Evolutionary conservation across 1,140 invertebrate species (phyloP).

Genomic region (Drosophila insularis): DNA sequence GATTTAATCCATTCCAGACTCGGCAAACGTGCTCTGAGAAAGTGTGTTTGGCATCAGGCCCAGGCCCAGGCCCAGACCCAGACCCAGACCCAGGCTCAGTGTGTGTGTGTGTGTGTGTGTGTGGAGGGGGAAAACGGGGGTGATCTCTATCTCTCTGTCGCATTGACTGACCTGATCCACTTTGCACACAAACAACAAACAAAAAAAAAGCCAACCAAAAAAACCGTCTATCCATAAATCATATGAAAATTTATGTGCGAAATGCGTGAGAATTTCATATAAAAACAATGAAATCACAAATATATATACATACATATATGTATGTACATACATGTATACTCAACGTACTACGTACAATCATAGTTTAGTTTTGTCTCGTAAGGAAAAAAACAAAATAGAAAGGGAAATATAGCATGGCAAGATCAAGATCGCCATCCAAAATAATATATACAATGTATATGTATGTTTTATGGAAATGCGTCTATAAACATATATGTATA

Average conservation of each 20-base stretch:
- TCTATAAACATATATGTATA: conserved; percentile 21
- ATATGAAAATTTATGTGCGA: conserved; percentile 75
- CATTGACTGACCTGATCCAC: conserved; percentile 67
- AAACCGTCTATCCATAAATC: conserved; percentile 61
- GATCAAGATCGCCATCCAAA: conserved; percentile 30
- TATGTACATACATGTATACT: conserved; percentile 9
- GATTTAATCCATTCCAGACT: neutral
- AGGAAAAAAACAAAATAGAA: conserved; percentile 43
- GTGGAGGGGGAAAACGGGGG: neutral
- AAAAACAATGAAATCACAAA: conserved; percentile 41
- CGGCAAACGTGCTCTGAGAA: conserved; percentile 1
- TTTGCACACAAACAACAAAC: conserved; percentile 39
- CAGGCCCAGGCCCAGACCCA: neutral
- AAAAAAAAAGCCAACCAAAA: conserved; percentile 12
- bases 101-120: neutral
- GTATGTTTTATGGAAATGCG: conserved; percentile 25
- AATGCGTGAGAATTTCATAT: conserved; percentile 54
- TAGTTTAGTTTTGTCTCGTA: neutral
- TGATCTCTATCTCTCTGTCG: conserved; percentile 6
- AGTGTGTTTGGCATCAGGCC: conserved; percentile 8
- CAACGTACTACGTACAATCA: neutral
- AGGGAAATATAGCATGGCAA: conserved; percentile 58
- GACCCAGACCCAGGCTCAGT: neutral
- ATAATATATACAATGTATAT: conserved; percentile 29
- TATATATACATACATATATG: neutral